Conservation (phyloP, 2,797 vertebrate species). For the Protosalanx chinensis region DNA sequence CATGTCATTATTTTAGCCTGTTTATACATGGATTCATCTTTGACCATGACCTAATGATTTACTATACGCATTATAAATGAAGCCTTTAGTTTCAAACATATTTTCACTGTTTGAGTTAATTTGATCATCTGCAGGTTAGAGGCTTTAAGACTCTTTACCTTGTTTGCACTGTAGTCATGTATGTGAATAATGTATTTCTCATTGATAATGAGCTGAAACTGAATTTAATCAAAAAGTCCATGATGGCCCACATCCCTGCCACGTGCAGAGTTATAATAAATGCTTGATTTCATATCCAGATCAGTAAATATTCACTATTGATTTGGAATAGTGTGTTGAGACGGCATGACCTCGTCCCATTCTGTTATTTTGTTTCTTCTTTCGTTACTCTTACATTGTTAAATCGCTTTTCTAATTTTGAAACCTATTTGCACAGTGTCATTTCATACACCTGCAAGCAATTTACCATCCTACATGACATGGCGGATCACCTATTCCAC, state of each 20-base stretch:
- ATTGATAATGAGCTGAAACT: neutral
- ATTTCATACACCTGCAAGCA: conserved; percentile 99
- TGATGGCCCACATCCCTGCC: neutral
- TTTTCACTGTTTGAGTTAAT: neutral
- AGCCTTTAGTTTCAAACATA: neutral
- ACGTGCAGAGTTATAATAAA: neutral
- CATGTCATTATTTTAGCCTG: neutral
- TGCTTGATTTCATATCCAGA: conserved; percentile 31
- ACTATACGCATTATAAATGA: neutral
- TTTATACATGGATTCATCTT: neutral
- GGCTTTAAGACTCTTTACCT: neutral
- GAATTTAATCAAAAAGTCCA: neutral
- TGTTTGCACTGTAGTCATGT: too few relatives aligned
- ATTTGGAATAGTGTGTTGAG: conserved; percentile 37
- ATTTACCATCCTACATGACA: conserved; percentile 94
- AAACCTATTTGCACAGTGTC: conserved; percentile 85
- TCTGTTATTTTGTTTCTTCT: conserved; percentile 84
- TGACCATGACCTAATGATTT: neutral
- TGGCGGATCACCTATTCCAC: conserved; percentile 92
- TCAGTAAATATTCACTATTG: conserved; percentile 45
- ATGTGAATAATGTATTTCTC: too few relatives aligned
- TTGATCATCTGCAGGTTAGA: neutral
- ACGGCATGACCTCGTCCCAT: conserved; percentile 80
- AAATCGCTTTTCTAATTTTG: conserved; percentile 86
- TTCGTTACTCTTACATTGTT: conserved; percentile 91